Evolutionary conservation across 2,113 vertebrate genomes (phyloP).

Genomic region (Epinephelus fuscoguttatus): DNA sequence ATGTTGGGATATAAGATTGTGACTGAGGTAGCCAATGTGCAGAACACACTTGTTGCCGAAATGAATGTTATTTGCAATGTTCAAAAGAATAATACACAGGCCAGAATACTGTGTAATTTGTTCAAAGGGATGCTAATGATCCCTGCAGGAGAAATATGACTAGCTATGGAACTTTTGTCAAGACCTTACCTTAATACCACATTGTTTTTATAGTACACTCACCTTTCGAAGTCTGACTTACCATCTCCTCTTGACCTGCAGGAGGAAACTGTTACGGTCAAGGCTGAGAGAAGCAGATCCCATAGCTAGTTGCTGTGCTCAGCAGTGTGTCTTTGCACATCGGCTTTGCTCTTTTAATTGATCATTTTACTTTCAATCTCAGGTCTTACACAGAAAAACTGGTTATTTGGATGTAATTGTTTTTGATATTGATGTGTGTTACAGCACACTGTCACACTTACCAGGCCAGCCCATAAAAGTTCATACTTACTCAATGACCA

Average conservation of each 20-base stretch:
- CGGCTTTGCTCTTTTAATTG: conserved; percentile 52
- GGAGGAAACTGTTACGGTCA: conserved; percentile 67
- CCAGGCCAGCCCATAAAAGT: conserved; percentile 89
- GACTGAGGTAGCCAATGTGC: conserved; percentile 73
- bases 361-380: conserved; percentile 75
- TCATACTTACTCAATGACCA: conserved; percentile 92
- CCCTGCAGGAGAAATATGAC: conserved; percentile 64
- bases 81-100: conserved; percentile 1
- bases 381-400: conserved; percentile 92
- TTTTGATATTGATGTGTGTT: conserved; percentile 83
- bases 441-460: conserved; percentile 91
- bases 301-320: conserved; percentile 85
- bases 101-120: not conserved
- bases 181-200: conserved; percentile 68
- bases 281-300: conserved; percentile 79
- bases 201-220: conserved; percentile 60
- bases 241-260: conserved; percentile 72
- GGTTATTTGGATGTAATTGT: conserved; percentile 77
- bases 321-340: conserved; percentile 84
- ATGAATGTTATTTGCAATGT: conserved; percentile 7
- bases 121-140: conserved; percentile 51
- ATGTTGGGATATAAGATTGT: conserved; percentile 70
- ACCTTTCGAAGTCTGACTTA: conserved; percentile 79
- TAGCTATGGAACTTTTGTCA: conserved; percentile 86
- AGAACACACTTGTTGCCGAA: conserved; percentile 77